Evolutionary conservation across 1,140 invertebrate species (phyloP), one percentile per base, ranked within the genome.

Genomic region (Cydia fagiglandana): DNA sequence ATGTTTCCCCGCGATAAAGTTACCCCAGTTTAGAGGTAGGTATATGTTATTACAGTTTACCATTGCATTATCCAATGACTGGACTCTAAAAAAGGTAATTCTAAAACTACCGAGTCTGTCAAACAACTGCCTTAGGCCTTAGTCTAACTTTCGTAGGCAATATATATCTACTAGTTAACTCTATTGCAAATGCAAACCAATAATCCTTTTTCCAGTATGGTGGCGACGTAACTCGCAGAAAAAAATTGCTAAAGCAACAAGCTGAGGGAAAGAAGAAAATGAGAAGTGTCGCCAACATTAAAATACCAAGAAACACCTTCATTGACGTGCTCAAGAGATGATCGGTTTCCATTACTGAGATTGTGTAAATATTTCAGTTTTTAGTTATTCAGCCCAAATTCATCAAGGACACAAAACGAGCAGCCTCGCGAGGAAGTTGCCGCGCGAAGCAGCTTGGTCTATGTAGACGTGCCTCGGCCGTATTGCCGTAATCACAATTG

Each of bases 221-320:
- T 20, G 98, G 98, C 68, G 99, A 99, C 93, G 94, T 98, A 4
- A 97, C 97, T 0, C 94, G 99, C 81, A 95, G 96, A 87, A 97
- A 96, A 92, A 99, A 99, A 90, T 93, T 99, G 24, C 90, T 99
- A 12, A 95, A 95, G 79, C 94, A 96, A 85, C 99, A 99, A 93
- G 95, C 96, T 2, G 97, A 98, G 86, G 98, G 98, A 7, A 99
- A 99, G 89, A 97, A 98, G 88, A 96, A 96, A 92, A 96, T 99
- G 96, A 95, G 96, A 86, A 96, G 96, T 94, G 94, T 99, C 77
- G 98, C 98, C 56, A 98, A 98, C 85, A 97, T 99, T 79, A 95
- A 96, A 84, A 93, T 99, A 78, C 98, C 98, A 7, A 95, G 97
- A 91, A 96, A 99, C 86, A 98, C 97, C 12, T 99, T 99, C 93